Conservation (phyloP, 2,113 vertebrate genomes). For the Sterrhoptilus dennistouni region DNA sequence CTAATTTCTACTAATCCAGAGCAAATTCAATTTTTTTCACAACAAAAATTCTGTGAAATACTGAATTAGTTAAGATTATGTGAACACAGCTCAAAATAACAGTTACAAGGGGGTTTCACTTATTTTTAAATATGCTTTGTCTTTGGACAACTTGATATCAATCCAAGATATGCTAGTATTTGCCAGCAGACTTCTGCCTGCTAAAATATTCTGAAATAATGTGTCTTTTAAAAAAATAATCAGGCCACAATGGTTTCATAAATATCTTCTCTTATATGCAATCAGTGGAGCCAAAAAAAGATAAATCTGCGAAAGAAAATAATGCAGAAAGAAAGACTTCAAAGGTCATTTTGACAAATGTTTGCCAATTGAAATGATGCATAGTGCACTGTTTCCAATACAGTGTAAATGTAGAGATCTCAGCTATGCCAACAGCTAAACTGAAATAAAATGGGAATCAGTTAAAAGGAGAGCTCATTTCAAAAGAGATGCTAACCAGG, state of each 20-base stretch:
- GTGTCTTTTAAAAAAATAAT: background rate
- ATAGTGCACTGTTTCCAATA: background rate
- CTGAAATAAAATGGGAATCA: background rate
- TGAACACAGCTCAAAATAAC: background rate
- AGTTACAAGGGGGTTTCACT: background rate
- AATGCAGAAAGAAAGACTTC: background rate
- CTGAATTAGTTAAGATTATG: background rate
- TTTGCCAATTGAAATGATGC: background rate
- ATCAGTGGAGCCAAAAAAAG: background rate
- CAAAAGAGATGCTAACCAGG: background rate
- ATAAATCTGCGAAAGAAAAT: background rate
- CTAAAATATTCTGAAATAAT: background rate
- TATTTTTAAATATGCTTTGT: background rate
- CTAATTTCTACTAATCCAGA: background rate
- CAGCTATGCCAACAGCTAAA: background rate
- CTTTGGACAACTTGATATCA: background rate
- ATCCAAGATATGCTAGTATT: background rate
- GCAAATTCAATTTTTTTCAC: background rate
- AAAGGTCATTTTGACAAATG: conserved; percentile 14
- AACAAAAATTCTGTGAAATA: background rate
- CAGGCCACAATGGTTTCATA: background rate
- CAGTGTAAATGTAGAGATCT: background rate
- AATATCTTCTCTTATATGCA: background rate
- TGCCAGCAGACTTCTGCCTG: background rate
- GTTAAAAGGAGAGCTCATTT: background rate